Evolutionary conservation across 2,888 invertebrate genomes (phyloP), one percentile per base, ranked within the genome.

Genomic region (Aquatica leii): DNA sequence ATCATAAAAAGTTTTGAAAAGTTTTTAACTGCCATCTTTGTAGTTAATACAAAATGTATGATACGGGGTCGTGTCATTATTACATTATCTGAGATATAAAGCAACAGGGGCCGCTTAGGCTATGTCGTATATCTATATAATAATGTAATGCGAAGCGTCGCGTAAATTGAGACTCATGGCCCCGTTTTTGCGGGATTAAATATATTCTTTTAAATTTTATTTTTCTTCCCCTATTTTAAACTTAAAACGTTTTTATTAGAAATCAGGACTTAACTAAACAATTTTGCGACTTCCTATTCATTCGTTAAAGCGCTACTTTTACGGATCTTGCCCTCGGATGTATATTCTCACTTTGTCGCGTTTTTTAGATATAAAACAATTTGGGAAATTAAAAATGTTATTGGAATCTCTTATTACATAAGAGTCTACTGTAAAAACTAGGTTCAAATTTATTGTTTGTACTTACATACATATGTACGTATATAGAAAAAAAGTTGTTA

Each of bases 21-120:
- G 72, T 74, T 76, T 76, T 75, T 72, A 74, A 74, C 72, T 69
- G 66, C 69, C 70, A 66, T 68, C 72, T 68, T 71, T 71, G 70
- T 71, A 66, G 71, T 77, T 75, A 76, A 75, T 76, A 76, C 72
- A 74, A 73, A 71, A 70, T 70, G 68, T 71, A 74, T 69, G 68
- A 71, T 69, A 69, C 74, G 69, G 68, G 64, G 71, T 69, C 69
- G 73, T 75, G 77, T 77, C 77, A 77, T 77, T 77, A 77, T 77
- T 77, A 73, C 73, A 72, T 74, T 71, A 70, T 74, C 72, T 71
- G 69, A 70, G 66, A 70, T 68, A 65, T 72, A 71, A 71, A 71
- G 67, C 74, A 69, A 63, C 72, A 69, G 74, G 74, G 74, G 74
- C 71, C 69, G 69, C 71, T 71, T 73, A 67, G 69, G 68, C 69